Base-by-base conservation (phyloP, 2,797 vertebrate species). In the Xiphophorus birchmanni region DNA sequence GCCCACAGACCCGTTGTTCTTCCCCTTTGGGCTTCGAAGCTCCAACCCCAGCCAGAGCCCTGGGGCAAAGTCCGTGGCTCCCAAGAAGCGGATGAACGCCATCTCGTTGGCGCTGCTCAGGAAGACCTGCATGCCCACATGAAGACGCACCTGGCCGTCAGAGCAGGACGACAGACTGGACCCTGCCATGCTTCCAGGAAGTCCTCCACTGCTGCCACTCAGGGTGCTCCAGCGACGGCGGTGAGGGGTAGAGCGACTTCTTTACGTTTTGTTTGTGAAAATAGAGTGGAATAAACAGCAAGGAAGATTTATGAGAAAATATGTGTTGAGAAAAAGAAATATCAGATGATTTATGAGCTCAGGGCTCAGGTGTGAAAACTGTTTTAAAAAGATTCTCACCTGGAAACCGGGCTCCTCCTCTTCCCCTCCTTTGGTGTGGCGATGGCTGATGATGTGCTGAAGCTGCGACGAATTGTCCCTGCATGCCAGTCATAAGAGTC, bases 41-140 rank as follows among this genome's bases (percentile, higher is more conserved):
- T 99, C 99, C 21, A 99, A 95, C 2, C 99, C 98, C 0, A 99
- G 95, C 98, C 98, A 99, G 2, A 97, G 82, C 0, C 98, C 98
- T 0, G 96, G 91, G 0, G 98, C 98, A 75, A 99, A 99, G 91
- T 97, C 97, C 0, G 98, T 93, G 5, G 95, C 94, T 47, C 99
- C 99, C 81, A 99, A 88, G 89, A 98, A 99, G 79, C 98, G 96
- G 86, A 99, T 96, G 11, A 93, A 94, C 0, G 96, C 97, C 97
- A 99, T 99, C 90, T 99, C 99, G 0, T 97, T 99, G 82, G 97
- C 97, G 78, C 99, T 98, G 80, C 87, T 97, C 87, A 99, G 96
- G 63, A 99, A 95, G 44, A 99, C 97, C 95, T 99, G 98, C 78
- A 97, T 97, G 76, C 98, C 98, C 80, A 97, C 94, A 0, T 96